Conservation (phyloP, 2,113 vertebrate species). For the Bucco capensis region DNA sequence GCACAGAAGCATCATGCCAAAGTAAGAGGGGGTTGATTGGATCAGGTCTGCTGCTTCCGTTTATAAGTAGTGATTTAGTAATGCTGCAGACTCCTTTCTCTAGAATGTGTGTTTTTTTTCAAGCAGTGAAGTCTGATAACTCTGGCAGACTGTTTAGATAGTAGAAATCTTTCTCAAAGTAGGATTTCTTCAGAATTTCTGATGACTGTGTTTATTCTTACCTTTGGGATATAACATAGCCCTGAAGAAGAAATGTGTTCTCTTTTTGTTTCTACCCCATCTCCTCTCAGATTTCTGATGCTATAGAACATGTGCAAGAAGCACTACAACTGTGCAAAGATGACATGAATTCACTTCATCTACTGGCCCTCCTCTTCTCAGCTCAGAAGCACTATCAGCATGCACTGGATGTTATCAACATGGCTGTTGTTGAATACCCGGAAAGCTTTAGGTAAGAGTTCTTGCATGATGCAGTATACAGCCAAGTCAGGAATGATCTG, state of each 20-base stretch:
- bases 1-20: neutral
- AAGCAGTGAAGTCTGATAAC: neutral
- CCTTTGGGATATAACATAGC: neutral
- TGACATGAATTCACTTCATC: conserved; percentile 88
- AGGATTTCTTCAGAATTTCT: neutral
- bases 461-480: neutral
- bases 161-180: neutral
- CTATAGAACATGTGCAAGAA: conserved; percentile 86
- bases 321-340: conserved; percentile 82
- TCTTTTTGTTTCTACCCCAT: neutral
- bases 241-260: neutral
- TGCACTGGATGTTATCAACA: conserved; percentile 84
- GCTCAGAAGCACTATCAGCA: conserved; percentile 93
- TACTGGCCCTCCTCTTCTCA: conserved; percentile 91
- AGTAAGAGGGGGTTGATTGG: neutral
- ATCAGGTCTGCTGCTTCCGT: neutral
- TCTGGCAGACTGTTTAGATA: neutral
- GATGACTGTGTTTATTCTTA: neutral
- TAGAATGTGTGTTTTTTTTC: neutral
- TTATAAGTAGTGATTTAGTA: conserved; percentile 1
- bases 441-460: conserved; percentile 90
- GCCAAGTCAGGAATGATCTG: neutral
- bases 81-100: neutral
- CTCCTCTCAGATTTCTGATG: conserved; percentile 83
- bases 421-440: conserved; percentile 89